A percentile compares a stretch with the other conserved stretches of the same genome.
Evolutionary conservation across 2,113 vertebrate genomes (phyloP).

Genomic region (Podiceps cristatus): DNA sequence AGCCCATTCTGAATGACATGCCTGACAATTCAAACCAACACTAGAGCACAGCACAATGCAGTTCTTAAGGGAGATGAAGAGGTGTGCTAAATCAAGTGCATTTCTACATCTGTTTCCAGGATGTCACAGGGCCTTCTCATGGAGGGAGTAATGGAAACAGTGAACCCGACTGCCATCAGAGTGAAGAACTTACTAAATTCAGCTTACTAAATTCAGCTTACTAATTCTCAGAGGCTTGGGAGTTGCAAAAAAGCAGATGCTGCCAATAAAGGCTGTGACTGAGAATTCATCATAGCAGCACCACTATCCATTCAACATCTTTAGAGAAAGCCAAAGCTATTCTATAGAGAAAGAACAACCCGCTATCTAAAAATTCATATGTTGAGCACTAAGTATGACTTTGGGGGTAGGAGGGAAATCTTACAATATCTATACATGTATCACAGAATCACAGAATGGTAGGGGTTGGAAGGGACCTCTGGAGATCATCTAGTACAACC

Average conservation of each 20-base stretch:
- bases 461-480: too few species aligned
- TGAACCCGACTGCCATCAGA: not conserved
- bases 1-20: not conserved
- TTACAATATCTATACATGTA: not conserved
- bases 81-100: rapidly evolving
- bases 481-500: too few species aligned
- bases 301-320: not conserved
- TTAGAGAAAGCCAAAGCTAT: not conserved
- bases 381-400: not conserved
- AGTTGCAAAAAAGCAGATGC: not conserved
- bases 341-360: not conserved
- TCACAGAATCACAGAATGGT: too few species aligned
- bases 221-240: not conserved
- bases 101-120: not conserved
- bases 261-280: not conserved
- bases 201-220: not conserved
- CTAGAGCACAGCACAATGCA: not conserved
- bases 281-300: not conserved
- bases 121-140: not conserved
- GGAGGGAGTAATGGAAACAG: rapidly evolving
- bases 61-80: not conserved
- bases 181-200: not conserved
- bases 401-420: not conserved
- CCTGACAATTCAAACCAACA: not conserved
- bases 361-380: not conserved